Evolutionary conservation across 2,113 vertebrate species (phyloP), one percentile per base, ranked within the genome.

Genomic region (Tyto alba): DNA sequence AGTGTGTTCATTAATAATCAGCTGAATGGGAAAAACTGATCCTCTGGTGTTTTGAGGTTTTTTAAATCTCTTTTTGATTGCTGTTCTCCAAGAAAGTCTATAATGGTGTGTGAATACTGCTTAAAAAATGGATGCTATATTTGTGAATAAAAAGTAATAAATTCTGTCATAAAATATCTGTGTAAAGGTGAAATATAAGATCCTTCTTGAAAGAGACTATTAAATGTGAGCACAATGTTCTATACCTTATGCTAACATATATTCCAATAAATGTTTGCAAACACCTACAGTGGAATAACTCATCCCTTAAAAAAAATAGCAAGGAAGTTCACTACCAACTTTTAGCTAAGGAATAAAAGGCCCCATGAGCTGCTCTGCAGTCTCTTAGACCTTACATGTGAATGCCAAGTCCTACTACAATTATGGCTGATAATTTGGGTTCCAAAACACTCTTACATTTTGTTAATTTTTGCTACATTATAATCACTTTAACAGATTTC

Each of bases 271-370:
- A 26, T 41, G 10, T 74, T 73, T 52, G 27, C 55, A 86, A 56
- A 53, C 34, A 76, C 41, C 45, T 79, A n/a, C 41, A 55, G 40
- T 52, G 64, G 29, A 50, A 64, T 38, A 64, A 68, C 29, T 40
- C 13, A 55, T 48, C 36, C 71, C 63, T 91, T 63, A 80, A 93
- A 84, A 84, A 71, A 90, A 83, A 88, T 15, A 71, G 41, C 50
- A 83, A 83, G 29, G n/a, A 74, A 48, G 10, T 48, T 80, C 80
- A 94, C 60, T 48, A 80, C 16, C 32, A 83, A 40, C 30, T 47
- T 85, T 90, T 77, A 89, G n/a, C 68, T 87, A 67, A 73, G 57
- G 19, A 85, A 85, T 79, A 89, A 83, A 88, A 96, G 47, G n/a
- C 13, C 64, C 30, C 68, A 41, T 16, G 78, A 43, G 77, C 60